Evolutionary conservation across 2,888 invertebrate species (phyloP).

Genomic region (Caenorhabditis auriculariae): DNA sequence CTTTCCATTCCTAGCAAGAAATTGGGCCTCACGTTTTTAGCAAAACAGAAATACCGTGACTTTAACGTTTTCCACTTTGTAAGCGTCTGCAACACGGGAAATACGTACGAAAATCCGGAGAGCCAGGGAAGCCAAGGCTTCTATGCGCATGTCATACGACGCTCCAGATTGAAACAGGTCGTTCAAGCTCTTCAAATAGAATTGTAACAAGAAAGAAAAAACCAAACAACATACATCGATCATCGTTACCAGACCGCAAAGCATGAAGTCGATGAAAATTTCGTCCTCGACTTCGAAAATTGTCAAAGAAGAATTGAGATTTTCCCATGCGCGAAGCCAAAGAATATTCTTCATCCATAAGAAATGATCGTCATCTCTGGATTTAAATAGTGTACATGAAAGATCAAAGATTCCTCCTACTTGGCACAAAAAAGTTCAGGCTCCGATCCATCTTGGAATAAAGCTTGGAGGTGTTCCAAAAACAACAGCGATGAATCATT

Average conservation of each 20-base stretch:
- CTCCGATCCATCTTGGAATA: too few species aligned
- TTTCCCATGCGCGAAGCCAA: too few species aligned
- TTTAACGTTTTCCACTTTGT: slow-evolving; percentile 1
- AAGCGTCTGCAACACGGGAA: not conserved
- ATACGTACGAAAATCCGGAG: slow-evolving; percentile 8
- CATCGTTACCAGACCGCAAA: slow-evolving; percentile 28
- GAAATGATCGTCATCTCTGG: too few species aligned
- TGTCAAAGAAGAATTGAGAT: not conserved
- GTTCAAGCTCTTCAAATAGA: not conserved
- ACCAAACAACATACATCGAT: slow-evolving; percentile 15
- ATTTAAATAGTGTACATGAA: too few species aligned
- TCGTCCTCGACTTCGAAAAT: not conserved
- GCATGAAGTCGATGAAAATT: slow-evolving; percentile 17
- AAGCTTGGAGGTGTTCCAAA: too few species aligned
- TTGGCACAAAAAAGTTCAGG: too few species aligned
- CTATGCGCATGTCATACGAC: slow-evolving; percentile 3
- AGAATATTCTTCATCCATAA: too few species aligned
- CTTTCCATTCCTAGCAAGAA: slow-evolving; percentile 19
- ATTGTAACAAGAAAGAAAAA: not conserved
- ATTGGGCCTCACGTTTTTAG: not conserved
- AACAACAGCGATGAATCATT: too few species aligned
- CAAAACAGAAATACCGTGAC: too few species aligned
- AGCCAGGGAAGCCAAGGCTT: slow-evolving; percentile 5
- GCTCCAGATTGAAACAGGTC: not conserved
- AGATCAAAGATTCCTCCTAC: too few species aligned